phyloP scores from a whole-genome alignment of 2,888 invertebrate genomes.

The Andrena hattorfiana region DNA sequence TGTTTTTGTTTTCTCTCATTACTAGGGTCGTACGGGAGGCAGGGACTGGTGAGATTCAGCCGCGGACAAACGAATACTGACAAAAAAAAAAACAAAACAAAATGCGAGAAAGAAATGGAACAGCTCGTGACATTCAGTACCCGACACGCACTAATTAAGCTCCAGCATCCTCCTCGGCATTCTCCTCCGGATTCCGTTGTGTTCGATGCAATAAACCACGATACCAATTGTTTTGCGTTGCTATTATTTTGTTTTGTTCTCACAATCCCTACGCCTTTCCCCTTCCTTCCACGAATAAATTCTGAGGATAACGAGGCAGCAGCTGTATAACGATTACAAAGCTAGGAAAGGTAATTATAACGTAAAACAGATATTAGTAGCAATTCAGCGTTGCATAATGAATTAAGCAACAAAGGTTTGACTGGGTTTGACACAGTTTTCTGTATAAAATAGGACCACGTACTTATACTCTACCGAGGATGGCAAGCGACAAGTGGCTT shows the following conservation, averaged over 20 bases:
- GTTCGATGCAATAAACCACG: conserved; percentile 53
- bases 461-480: not conserved
- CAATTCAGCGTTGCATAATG: not conserved
- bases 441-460: not conserved
- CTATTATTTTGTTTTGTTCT: conserved; percentile 43
- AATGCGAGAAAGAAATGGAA: conserved; percentile 55
- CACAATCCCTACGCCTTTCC: conserved; percentile 1
- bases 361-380: not conserved
- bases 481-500: conserved; percentile 31
- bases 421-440: not conserved
- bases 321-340: not conserved
- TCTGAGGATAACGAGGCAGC: not conserved
- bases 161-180: conserved; percentile 41
- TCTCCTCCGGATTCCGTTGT: conserved; percentile 36
- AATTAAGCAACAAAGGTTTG: no score
- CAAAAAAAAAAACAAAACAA: conserved; percentile 5
- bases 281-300: not conserved
- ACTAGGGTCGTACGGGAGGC: conserved; percentile 70
- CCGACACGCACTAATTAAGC: conserved; percentile 63
- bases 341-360: conserved; percentile 3
- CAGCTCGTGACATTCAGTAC: conserved; percentile 45
- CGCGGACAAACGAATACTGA: conserved; percentile 53
- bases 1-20: conserved; percentile 67
- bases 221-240: conserved; percentile 46
- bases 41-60: conserved; percentile 60